phyloP scores from a whole-genome alignment of 2,888 invertebrate genomes.

The Philaethria dido region DNA sequence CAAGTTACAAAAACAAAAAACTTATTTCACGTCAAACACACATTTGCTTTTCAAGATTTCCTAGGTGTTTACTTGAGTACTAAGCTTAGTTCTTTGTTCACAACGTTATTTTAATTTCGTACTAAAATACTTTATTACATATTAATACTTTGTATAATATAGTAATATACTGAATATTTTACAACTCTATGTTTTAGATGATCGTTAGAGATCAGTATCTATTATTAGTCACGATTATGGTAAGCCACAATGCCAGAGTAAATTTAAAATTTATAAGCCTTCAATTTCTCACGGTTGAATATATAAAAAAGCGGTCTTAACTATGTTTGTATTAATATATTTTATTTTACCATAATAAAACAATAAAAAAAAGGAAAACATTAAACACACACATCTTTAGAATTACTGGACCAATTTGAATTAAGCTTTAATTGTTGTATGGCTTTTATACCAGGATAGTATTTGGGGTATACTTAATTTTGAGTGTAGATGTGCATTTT shows the following conservation, averaged over 20 bases:
- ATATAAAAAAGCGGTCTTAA: not conserved
- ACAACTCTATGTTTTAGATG: constrained; percentile 6
- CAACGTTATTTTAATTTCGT: not conserved
- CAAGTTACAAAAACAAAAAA: constrained; percentile 1
- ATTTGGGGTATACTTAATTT: too few relatives aligned
- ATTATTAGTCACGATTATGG: constrained; percentile 29
- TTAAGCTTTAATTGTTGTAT: too few relatives aligned
- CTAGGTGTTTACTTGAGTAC: not conserved
- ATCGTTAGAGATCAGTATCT: constrained; percentile 20
- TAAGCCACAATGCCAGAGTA: constrained; percentile 17
- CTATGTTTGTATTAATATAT: too few relatives aligned
- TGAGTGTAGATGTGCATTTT: too few relatives aligned
- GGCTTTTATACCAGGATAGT: too few relatives aligned
- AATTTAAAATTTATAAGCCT: constrained; percentile 17
- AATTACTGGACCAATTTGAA: too few relatives aligned
- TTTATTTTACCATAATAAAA: too few relatives aligned
- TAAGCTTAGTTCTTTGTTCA: not conserved
- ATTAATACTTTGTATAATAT: not conserved
- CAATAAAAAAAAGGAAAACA: too few relatives aligned
- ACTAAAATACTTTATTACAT: constrained; percentile 3
- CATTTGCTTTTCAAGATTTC: not conserved
- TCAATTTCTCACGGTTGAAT: constrained; percentile 25
- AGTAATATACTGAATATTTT: constrained; percentile 7
- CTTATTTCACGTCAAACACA: not conserved
- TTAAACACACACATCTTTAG: too few relatives aligned